Evolutionary conservation across 2,888 invertebrate genomes (phyloP).

Genomic region (Trissoscelio sp.): DNA sequence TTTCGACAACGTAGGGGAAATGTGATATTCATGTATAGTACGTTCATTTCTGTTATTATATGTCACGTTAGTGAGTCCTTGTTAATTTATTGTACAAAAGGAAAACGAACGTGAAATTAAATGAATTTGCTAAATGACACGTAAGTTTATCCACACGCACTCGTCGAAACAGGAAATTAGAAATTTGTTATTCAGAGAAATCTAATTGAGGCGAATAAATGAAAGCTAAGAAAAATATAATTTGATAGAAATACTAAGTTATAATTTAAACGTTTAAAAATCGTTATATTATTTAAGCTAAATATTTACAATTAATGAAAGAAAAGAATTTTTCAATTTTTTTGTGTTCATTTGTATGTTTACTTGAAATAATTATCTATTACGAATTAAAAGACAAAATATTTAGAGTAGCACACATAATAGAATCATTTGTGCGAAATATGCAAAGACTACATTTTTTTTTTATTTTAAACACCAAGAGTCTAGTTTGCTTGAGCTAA

Average conservation of each 20-base stretch:
- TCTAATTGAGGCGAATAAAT: not conserved
- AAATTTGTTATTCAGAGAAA: not conserved
- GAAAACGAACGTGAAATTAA: constrained; percentile 26
- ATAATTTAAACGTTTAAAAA: no score
- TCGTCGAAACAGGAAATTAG: constrained; percentile 4
- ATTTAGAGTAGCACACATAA: not conserved
- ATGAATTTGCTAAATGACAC: constrained; percentile 23
- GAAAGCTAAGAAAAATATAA: not conserved
- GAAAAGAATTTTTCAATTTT: no score
- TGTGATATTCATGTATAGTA: not conserved
- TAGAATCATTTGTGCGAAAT: no score
- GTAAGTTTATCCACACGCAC: constrained; percentile 15
- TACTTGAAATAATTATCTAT: no score
- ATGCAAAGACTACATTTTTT: no score
- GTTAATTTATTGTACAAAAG: constrained; percentile 24
- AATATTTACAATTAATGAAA: no score
- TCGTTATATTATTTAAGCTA: no score
- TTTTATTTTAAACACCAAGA: constrained; percentile 28
- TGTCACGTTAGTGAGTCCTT: constrained; percentile 15
- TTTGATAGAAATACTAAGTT: no score
- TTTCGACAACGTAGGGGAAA: constrained; percentile 10
- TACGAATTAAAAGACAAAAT: not conserved
- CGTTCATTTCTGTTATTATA: constrained; percentile 23
- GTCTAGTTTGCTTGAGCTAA: constrained; percentile 34
- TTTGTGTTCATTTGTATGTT: no score